phyloP scores from a whole-genome alignment of 2,888 invertebrate species.

The Macropis europaea region DNA sequence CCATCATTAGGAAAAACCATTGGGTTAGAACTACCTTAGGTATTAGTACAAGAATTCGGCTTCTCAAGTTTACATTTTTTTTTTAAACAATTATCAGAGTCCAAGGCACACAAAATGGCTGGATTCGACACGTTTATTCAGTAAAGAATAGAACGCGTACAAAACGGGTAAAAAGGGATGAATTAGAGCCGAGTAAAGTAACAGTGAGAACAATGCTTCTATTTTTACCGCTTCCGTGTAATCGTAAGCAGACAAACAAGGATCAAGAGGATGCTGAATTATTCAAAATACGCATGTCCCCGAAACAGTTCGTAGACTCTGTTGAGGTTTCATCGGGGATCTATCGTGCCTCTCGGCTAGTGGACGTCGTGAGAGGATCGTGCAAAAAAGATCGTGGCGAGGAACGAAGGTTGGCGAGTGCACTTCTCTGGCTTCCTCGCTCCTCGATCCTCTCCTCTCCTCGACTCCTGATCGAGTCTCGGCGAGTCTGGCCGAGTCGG shows the following conservation, averaged over 20 bases:
- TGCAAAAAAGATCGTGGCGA: constrained; percentile 24
- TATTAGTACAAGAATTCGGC: too few species aligned
- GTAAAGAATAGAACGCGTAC: too few species aligned
- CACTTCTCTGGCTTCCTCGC: constrained; percentile 42
- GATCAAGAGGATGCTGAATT: not conserved
- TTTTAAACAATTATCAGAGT: too few species aligned
- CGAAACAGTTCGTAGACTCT: not conserved
- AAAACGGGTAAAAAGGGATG: too few species aligned
- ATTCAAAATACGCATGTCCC: constrained; percentile 3
- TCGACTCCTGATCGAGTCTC: constrained; percentile 35
- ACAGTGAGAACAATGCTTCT: too few species aligned
- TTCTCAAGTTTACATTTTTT: too few species aligned
- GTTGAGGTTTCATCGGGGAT: not conserved
- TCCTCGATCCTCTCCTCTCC: constrained; percentile 42
- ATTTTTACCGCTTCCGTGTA: too few species aligned
- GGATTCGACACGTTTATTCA: too few species aligned
- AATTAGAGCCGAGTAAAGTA: too few species aligned
- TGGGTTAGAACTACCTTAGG: too few species aligned
- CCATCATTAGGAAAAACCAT: too few species aligned
- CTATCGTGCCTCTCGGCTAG: constrained; percentile 12
- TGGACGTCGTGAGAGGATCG: constrained; percentile 48
- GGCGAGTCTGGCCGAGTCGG: constrained; percentile 56
- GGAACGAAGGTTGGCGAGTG: constrained; percentile 47
- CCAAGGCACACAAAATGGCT: too few species aligned
- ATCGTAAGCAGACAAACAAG: not conserved